Conservation (phyloP, 2,888 invertebrate genomes). For the Didymodactylos carnosus region DNA sequence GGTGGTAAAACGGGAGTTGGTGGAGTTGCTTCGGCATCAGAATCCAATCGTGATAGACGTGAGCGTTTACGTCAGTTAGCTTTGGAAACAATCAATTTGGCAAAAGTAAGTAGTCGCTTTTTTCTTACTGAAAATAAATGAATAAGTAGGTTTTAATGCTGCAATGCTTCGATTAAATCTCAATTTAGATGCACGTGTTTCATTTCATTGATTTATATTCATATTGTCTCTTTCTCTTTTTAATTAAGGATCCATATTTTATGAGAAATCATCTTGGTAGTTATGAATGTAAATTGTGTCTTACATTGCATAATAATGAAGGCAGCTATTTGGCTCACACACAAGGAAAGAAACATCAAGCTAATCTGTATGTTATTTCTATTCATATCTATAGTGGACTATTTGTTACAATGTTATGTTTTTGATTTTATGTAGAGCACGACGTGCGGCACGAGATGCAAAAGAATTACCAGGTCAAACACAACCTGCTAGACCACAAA, state of each 20-base stretch:
- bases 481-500: constrained; percentile 68
- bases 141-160: background rate
- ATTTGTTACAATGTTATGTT: background rate
- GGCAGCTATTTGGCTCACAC: background rate
- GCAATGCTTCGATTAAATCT: background rate
- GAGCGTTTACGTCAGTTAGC: constrained; percentile 85
- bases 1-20: constrained; percentile 99
- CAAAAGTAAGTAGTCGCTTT: too few relatives aligned
- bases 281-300: background rate
- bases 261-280: constrained; percentile 93
- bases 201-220: too few relatives aligned
- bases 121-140: constrained; percentile 19
- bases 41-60: constrained; percentile 82
- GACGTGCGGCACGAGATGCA: constrained; percentile 91
- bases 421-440: constrained; percentile 39
- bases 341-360: background rate
- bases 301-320: background rate
- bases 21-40: constrained; percentile 94
- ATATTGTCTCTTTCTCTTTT: constrained; percentile 24
- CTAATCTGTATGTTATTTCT: background rate
- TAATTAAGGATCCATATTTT: constrained; percentile 99
- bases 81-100: constrained; percentile 87
- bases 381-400: background rate
- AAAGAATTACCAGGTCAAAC: constrained; percentile 81
- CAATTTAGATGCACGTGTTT: background rate